phyloP scores from a whole-genome alignment of 2,113 vertebrate genomes.

The Chaetorhynchus papuensis region DNA sequence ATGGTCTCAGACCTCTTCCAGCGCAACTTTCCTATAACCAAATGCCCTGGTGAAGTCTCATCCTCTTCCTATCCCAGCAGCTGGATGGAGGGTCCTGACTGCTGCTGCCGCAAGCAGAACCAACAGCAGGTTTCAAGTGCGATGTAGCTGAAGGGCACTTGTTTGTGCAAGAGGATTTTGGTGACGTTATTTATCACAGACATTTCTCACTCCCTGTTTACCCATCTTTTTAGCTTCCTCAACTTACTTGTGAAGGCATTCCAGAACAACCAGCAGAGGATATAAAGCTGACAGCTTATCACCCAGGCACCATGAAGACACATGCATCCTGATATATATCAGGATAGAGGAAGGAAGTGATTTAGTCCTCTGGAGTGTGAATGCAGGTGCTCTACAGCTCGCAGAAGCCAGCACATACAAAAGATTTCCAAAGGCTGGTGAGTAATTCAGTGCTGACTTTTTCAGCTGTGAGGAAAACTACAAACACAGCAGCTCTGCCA shows the following conservation, averaged over 20 bases:
- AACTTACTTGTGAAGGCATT: not conserved
- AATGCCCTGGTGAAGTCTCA: not conserved
- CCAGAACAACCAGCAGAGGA: not conserved
- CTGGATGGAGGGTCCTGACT: not conserved
- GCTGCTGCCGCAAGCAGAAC: not conserved
- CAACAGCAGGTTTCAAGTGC: not conserved
- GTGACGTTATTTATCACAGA: not conserved
- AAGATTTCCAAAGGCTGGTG: constrained; percentile 30
- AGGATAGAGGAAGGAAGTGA: not conserved
- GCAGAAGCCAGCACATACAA: not conserved
- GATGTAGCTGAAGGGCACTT: not conserved
- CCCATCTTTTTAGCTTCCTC: not conserved
- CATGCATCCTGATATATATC: not conserved
- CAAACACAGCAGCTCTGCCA: constrained; percentile 53
- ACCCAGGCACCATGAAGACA: not conserved
- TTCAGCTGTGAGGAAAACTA: constrained; percentile 49
- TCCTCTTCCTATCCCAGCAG: not conserved
- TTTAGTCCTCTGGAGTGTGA: not conserved
- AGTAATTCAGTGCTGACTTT: constrained; percentile 46
- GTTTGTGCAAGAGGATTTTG: not conserved
- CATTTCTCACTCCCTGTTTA: not conserved
- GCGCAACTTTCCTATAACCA: not conserved
- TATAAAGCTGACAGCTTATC: not conserved
- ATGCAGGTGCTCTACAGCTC: not conserved
- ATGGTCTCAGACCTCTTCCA: not conserved